Conservation (phyloP, 2,888 invertebrate genomes). For the Apamea crenata region DNA sequence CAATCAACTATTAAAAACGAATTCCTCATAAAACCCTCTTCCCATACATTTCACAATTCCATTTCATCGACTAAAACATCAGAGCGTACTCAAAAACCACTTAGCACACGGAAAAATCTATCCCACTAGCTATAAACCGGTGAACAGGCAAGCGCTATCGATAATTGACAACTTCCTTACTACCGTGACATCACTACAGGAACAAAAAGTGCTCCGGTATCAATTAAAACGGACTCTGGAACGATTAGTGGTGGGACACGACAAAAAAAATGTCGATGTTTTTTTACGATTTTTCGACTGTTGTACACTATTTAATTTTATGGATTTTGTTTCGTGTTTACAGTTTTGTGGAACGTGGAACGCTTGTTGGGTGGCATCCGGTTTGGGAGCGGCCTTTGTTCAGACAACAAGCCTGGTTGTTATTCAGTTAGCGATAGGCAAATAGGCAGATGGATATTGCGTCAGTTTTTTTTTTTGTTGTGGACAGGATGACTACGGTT, state of each 20-base stretch:
- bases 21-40: not conserved
- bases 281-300: constrained; percentile 6
- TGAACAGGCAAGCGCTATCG: constrained; percentile 60
- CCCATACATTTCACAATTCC: constrained; percentile 10
- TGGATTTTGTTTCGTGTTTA: constrained; percentile 39
- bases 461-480: constrained; percentile 2
- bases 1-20: not conserved
- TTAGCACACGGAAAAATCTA: constrained; percentile 27
- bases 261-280: constrained; percentile 52
- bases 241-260: constrained; percentile 67
- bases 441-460: constrained; percentile 1
- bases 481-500: not conserved
- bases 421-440: constrained; percentile 1
- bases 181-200: constrained; percentile 63
- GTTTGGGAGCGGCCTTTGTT: constrained; percentile 26
- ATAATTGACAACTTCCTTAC: constrained; percentile 70
- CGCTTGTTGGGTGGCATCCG: constrained; percentile 5
- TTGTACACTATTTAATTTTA: constrained; percentile 27
- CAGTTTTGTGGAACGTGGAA: constrained; percentile 3
- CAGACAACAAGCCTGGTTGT: not conserved
- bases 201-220: constrained; percentile 71
- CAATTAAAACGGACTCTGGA: constrained; percentile 76
- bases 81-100: constrained; percentile 25
- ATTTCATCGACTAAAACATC: constrained; percentile 22
- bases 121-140: constrained; percentile 4